Conservation (phyloP, 2,113 vertebrate species). For the Crotalus tigris region DNA sequence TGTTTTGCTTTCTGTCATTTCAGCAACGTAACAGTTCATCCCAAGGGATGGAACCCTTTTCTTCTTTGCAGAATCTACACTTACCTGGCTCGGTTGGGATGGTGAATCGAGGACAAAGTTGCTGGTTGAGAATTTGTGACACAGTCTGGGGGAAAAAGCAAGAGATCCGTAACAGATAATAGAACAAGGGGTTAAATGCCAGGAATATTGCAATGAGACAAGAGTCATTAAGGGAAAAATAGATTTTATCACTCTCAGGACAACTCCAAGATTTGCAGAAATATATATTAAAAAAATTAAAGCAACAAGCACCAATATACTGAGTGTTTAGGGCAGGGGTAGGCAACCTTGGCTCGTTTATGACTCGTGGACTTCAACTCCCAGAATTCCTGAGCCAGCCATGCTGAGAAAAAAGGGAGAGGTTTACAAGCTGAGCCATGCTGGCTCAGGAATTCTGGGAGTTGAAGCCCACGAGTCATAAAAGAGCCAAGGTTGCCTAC, state of each 20-base stretch:
- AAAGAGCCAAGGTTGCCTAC: too few relatives aligned
- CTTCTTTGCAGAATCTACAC: slow-evolving; percentile 1
- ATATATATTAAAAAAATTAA: background rate
- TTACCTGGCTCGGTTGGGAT: slow-evolving; percentile 73
- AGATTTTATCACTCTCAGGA: background rate
- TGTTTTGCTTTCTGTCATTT: background rate
- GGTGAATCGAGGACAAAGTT: slow-evolving; percentile 76
- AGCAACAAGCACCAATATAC: background rate
- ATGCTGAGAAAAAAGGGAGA: too few relatives aligned
- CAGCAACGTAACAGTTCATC: background rate
- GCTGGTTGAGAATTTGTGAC: slow-evolving; percentile 56
- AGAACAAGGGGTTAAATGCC: background rate
- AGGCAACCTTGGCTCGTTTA: too few relatives aligned
- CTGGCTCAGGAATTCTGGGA: too few relatives aligned
- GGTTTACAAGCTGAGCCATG: too few relatives aligned
- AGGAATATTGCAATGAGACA: background rate
- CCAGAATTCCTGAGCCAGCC: too few relatives aligned
- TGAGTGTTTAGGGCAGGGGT: too few relatives aligned
- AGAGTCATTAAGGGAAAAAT: background rate
- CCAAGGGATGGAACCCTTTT: background rate
- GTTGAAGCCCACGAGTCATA: too few relatives aligned
- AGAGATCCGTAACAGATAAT: background rate
- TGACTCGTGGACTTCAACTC: too few relatives aligned
- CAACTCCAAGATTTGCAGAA: background rate
- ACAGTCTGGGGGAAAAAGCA: slow-evolving; percentile 57